Evolutionary conservation across 2,888 invertebrate species (phyloP).

Genomic region (Drosophila anceps): DNA sequence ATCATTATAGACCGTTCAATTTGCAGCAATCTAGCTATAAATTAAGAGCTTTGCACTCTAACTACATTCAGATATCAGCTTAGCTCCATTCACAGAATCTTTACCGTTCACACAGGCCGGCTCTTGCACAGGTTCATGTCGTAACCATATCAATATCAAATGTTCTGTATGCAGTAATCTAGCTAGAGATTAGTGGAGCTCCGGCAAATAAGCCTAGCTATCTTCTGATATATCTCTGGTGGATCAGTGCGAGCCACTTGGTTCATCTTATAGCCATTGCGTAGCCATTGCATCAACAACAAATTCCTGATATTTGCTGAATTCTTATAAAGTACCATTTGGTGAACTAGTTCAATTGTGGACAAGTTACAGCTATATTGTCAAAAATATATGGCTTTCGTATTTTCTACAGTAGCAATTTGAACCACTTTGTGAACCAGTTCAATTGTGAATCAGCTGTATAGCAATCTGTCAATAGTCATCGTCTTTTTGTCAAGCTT

Average conservation of each 20-base stretch:
- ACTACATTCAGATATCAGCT: background rate
- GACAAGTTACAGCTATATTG: background rate
- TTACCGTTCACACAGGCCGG: no score
- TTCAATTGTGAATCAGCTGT: background rate
- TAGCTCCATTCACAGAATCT: background rate
- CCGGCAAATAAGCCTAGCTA: background rate
- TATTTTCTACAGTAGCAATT: background rate
- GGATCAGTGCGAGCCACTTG: no score
- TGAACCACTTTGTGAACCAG: background rate
- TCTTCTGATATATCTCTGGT: background rate
- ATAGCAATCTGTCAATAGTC: background rate
- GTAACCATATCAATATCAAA: background rate
- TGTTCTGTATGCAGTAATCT: background rate
- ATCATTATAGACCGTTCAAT: conserved; percentile 3
- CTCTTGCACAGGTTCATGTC: background rate
- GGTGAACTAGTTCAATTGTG: background rate
- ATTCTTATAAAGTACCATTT: background rate
- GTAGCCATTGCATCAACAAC: no score
- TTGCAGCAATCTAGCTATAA: background rate
- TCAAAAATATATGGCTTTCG: background rate
- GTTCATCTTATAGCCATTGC: no score
- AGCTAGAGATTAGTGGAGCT: background rate
- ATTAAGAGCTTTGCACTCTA: background rate
- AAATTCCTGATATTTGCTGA: no score
- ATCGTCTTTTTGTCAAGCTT: no score